phyloP scores from a whole-genome alignment of 2,113 vertebrate genomes.

The western clawed frog (Xenopus tropicalis) region UCB_Xtro_10.0 CM004443.2:80045501-80046000 shows the following conservation, averaged over 20 bases:
- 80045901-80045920: background rate
- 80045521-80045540: too few species aligned
- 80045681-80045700: background rate
- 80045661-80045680: background rate
- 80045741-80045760: background rate
- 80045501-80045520: too few species aligned
- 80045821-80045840: background rate
- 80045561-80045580: too few species aligned
- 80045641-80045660: background rate
- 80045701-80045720: background rate
- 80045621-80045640: background rate
- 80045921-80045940: too few species aligned
- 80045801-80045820: background rate
- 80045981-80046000: too few species aligned
- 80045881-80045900: background rate
- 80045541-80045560: too few species aligned
- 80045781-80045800: background rate
- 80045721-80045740: background rate
- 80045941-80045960: too few species aligned
- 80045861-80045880: background rate
- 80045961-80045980: too few species aligned
- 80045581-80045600: too few species aligned
- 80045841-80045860: slow-evolving; percentile 3
- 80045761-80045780: background rate
- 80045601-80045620: too few species aligned